Evolutionary conservation across 2,797 vertebrate species (phyloP).

Genomic region (Valencia hispanica): DNA sequence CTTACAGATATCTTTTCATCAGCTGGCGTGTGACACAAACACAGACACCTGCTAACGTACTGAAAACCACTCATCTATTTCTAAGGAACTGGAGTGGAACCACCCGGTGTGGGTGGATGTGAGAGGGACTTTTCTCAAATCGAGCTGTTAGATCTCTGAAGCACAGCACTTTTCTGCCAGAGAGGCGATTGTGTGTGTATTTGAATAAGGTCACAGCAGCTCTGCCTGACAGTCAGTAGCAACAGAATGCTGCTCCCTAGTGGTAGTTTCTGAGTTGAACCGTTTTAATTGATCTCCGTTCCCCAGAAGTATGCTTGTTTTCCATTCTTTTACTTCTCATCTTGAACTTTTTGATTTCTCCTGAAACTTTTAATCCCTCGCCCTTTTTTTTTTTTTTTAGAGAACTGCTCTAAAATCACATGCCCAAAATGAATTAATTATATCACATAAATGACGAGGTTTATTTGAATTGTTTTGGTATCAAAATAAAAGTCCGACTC

Average conservation of each 20-base stretch:
- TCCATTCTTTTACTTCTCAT: not conserved
- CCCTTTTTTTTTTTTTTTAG: no score
- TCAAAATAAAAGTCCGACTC: no score
- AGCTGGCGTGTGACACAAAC: constrained; percentile 12
- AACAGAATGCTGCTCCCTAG: constrained; percentile 45
- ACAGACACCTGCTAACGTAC: constrained; percentile 43
- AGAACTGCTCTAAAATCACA: no score
- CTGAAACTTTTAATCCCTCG: no score
- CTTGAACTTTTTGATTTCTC: not conserved
- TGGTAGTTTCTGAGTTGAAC: constrained; percentile 19
- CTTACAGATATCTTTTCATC: constrained; percentile 20
- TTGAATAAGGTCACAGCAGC: not conserved
- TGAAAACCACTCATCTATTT: constrained; percentile 58
- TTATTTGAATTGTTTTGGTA: no score
- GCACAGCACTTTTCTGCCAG: constrained; percentile 18
- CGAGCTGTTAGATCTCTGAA: constrained; percentile 21
- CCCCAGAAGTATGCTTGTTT: not conserved
- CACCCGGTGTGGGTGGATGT: constrained; percentile 25
- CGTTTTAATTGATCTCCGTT: not conserved
- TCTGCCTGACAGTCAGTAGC: not conserved
- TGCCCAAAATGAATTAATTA: no score
- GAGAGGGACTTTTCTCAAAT: constrained; percentile 43
- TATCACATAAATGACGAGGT: no score
- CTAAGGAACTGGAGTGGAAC: constrained; percentile 51
- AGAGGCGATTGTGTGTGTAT: not conserved